Evolutionary conservation across 1,140 invertebrate genomes (phyloP).

Genomic region (Lamellibrachia luymesi): DNA sequence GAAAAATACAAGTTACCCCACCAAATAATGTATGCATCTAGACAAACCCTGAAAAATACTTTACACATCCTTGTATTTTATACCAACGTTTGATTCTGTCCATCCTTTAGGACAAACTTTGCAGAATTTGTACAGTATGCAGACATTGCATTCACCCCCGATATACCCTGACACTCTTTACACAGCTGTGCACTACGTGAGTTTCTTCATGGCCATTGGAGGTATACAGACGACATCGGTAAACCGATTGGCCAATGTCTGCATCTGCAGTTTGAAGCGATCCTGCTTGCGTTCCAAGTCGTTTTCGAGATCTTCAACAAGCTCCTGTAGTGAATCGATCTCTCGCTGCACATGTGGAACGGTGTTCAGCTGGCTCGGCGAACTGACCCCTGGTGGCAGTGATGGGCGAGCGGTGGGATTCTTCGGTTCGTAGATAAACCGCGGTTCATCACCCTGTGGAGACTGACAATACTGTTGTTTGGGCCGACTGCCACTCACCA

Average conservation of each 20-base stretch:
- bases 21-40: background rate
- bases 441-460: background rate
- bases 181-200: background rate
- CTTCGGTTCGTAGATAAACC: background rate
- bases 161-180: background rate
- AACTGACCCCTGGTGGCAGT: conserved; percentile 7
- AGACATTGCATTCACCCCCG: background rate
- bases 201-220: conserved; percentile 15
- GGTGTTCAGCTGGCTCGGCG: background rate
- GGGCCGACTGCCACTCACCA: background rate
- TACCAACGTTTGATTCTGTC: background rate
- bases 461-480: background rate
- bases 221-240: conserved; percentile 25
- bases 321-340: background rate
- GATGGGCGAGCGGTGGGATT: background rate
- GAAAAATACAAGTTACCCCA: background rate
- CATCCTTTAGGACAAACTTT: background rate
- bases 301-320: background rate
- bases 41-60: background rate
- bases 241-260: conserved; percentile 20
- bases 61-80: background rate
- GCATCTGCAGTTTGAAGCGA: conserved; percentile 17
- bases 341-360: conserved; percentile 13
- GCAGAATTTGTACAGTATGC: background rate
- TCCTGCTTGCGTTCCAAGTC: conserved; percentile 21